Base-by-base conservation (phyloP, 2,113 vertebrate species). In the Atractosteus spatula region DNA sequence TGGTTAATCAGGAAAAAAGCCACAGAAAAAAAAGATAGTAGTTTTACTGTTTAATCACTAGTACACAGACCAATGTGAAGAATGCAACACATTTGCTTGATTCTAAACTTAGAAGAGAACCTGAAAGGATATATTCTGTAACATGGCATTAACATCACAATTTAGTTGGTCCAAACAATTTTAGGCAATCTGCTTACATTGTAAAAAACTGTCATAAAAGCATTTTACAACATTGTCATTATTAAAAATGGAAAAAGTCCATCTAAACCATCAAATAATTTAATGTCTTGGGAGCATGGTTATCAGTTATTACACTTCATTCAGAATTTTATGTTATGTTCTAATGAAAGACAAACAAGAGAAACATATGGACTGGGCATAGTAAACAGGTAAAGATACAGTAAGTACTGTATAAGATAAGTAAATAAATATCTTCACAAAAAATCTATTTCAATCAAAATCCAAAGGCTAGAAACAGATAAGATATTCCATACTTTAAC, bases 251-350 rank as follows among this genome's bases (percentile, higher is more conserved):
- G 66, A 68, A 55, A 44, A 14, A 61, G 55, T 47, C 55, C 13
- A 43, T 67, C 51, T 11, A 47, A 12, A 7, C 64, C 42, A 42
- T 59, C 68, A 59, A 29, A 70, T 70, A 59, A 14, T 16, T 66
- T 3, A 7, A 16, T n/a, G 41, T 51, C 71, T 51, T 51, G 55
- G 66, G 59, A 17, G n/a, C 44, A 13, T 55, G 44, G 29, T 62
- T 71, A 71, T 71, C 57, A 45, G 69, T 63, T 41, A 55, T 69
- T 57, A 63, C 55, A 74, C 14, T 43, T 45, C 47, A 10, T 57
- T 42, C 43, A 55, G 66, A 14, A 45, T 64, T 70, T 51, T 7
- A 8, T 29, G 29, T 29, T 29, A 29, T 29, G 17, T 51, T 11
- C 43, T 41, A 17, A 41, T 6, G 47, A 12, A 54, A 68, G 45